Evolutionary conservation across 1,140 invertebrate genomes (phyloP).

Genomic region (Zaprionus taronus): DNA sequence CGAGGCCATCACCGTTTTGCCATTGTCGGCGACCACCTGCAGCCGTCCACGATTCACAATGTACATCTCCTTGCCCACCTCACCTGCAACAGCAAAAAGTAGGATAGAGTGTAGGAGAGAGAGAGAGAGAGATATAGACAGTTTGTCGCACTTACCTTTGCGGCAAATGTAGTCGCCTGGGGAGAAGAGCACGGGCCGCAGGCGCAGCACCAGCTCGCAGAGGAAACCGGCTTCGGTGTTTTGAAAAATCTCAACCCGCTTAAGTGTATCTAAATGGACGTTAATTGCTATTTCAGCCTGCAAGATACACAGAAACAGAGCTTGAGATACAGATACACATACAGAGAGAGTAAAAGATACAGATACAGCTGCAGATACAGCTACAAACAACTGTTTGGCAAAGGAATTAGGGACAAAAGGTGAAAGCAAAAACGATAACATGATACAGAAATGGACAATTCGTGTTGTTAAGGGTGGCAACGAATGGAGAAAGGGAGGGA

Average conservation of each 20-base stretch:
- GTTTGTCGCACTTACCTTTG: constrained; percentile 90
- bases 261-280: constrained; percentile 98
- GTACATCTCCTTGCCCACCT: constrained; percentile 99
- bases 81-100: constrained; percentile 87
- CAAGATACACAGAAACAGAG: constrained; percentile 27
- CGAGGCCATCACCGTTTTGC: constrained; percentile 97
- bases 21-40: constrained; percentile 98
- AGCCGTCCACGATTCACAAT: constrained; percentile 98
- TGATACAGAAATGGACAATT: constrained; percentile 64
- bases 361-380: constrained; percentile 1
- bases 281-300: constrained; percentile 98
- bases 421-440: constrained; percentile 37
- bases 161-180: constrained; percentile 99
- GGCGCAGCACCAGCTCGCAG: constrained; percentile 96
- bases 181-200: constrained; percentile 98
- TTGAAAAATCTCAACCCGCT: constrained; percentile 99
- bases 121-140: neutral
- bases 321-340: constrained; percentile 13
- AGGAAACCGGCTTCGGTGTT: constrained; percentile 99
- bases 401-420: constrained; percentile 10
- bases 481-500: too few species aligned
- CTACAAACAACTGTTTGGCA: constrained; percentile 9
- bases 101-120: neutral
- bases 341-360: constrained; percentile 12
- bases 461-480: constrained; percentile 34